Evolutionary conservation across 2,113 vertebrate species (phyloP), one percentile per base, ranked within the genome.

Genomic region (Dissostichus mawsoni): DNA sequence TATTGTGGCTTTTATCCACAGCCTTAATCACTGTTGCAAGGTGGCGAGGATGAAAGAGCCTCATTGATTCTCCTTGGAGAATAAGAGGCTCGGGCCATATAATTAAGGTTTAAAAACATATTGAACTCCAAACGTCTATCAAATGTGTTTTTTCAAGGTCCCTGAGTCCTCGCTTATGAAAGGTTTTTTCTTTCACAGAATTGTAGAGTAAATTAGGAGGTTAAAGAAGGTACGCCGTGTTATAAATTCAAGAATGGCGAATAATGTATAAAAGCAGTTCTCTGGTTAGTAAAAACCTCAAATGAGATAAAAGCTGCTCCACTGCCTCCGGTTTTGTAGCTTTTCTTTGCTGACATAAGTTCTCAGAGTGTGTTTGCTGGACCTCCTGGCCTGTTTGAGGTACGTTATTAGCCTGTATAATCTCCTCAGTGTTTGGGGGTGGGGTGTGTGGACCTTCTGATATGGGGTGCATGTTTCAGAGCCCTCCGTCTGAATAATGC

Each of bases 401-500:
- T 84, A 68, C 74, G 76, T 81, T 81, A 86, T 89, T 92, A 91
- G 87, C 79, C 84, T 90, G 91, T 90, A 78, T 91, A 89, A 88
- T 85, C 69, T 90, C 70, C 78, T 75, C 47, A 59, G 80, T 77
- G 51, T 56, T 74, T 25, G 63, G 57, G 41, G 48, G n/a, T 14
- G 1, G 45, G 72, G 75, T 16, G 52, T 74, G 58, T 62, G 59
- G 74, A 83, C 87, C 80, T 83, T 93, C 80, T 81, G 85, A 89
- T 92, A 90, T 90, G 86, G 86, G 57, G 87, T 87, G 89, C 87
- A 84, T 93, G 92, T 96, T 94, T 94, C 94, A 92, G 94, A 93
- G 87, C 88, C 92, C 93, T 92, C 87, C 72, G 85, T 91, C 93
- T 93, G 95, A 96, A 96, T 95, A 95, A 96, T 96, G 93, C 87